These are phyloP conservation scores for Zaprionus taronus DNA, from an alignment of 1,140 invertebrate genomes.

Conservation along the genomic window DNA sequence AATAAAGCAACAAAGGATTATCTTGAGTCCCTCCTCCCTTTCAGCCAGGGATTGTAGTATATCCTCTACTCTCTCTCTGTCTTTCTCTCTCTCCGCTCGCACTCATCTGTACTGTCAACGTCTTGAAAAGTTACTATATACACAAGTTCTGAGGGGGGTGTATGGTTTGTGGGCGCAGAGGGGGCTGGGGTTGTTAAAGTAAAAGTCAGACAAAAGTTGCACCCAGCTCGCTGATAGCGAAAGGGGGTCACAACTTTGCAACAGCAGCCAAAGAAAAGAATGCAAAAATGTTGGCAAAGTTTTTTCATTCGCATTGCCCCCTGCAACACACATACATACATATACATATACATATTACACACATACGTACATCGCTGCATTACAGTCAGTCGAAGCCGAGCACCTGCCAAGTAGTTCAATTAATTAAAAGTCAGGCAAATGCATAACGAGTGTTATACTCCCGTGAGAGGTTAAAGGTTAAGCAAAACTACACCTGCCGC, in stretches of 20 bases:
- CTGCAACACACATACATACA: background rate
- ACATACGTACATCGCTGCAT: background rate
- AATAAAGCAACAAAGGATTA: slow-evolving; percentile 77
- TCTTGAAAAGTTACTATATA: slow-evolving; percentile 57
- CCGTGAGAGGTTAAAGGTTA: background rate
- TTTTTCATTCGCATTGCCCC: slow-evolving; percentile 33
- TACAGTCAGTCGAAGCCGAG: slow-evolving; percentile 6
- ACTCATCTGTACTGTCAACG: slow-evolving; percentile 22
- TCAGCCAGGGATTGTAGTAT: background rate
- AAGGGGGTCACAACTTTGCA: slow-evolving; percentile 58
- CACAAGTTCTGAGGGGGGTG: slow-evolving; percentile 14
- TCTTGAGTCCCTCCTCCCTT: slow-evolving; percentile 42
- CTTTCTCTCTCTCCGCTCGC: background rate
- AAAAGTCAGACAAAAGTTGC: slow-evolving; percentile 72
- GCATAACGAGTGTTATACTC: slow-evolving; percentile 51
- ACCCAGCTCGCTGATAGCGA: slow-evolving; percentile 60
- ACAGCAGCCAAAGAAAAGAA: slow-evolving; percentile 28
- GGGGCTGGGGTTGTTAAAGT: slow-evolving; percentile 29
- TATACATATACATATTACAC: background rate
- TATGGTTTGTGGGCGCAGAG: background rate
- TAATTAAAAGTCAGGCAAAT: slow-evolving; percentile 71
- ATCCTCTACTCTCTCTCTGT: background rate
- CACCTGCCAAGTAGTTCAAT: slow-evolving; percentile 67
- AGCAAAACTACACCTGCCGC: background rate
- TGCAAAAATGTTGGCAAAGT: slow-evolving; percentile 45